A percentile compares a stretch with the other conserved stretches of the same genome.
These are phyloP conservation scores for Hydropotes inermis DNA, from an alignment of 2,113 vertebrate species.

Conservation along the genomic window DNA sequence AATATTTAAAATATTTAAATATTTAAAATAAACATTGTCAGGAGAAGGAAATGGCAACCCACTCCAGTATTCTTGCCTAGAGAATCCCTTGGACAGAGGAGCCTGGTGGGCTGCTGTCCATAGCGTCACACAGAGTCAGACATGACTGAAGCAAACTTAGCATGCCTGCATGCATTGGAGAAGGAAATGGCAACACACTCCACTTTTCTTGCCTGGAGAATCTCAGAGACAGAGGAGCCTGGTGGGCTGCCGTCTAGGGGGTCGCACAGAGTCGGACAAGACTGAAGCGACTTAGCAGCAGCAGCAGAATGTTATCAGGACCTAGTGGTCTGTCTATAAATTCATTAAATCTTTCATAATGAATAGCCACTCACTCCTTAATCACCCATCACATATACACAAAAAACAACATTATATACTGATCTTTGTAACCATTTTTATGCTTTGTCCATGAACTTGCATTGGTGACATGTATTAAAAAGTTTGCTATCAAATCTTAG, in stretches of 20 bases:
- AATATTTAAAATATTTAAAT: background rate
- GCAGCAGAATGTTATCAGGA: background rate
- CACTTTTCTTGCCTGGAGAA: too few species aligned
- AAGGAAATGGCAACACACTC: too few species aligned
- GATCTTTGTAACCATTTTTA: background rate
- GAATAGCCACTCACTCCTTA: background rate
- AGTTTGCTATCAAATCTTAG: background rate
- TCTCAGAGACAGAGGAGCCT: too few species aligned
- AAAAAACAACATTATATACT: background rate
- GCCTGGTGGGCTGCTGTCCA: background rate
- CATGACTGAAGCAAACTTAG: background rate
- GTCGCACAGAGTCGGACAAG: too few species aligned
- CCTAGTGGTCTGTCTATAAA: background rate
- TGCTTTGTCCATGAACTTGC: background rate
- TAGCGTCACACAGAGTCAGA: accelerated
- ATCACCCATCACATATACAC: too few species aligned
- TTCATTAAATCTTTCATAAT: background rate
- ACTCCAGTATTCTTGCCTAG: background rate
- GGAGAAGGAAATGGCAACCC: background rate
- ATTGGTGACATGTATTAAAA: background rate
- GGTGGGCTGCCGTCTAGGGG: too few species aligned
- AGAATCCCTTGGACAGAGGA: background rate
- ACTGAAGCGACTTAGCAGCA: background rate
- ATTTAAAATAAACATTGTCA: background rate
- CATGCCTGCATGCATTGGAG: background rate